Conservation (phyloP, 2,888 invertebrate genomes). For the Philaethria dido region DNA sequence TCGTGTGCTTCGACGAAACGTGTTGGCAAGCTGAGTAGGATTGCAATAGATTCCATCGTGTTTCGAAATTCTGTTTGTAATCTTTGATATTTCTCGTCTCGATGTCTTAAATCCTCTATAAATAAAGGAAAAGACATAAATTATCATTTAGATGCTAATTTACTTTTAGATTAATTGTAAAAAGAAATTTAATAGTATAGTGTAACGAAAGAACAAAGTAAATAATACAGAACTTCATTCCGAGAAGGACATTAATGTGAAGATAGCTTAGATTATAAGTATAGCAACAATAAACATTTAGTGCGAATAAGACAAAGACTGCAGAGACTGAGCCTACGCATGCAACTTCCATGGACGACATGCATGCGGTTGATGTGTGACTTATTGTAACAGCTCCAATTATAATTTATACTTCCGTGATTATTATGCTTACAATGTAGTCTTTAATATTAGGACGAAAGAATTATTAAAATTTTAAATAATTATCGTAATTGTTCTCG, state of each 20-base stretch:
- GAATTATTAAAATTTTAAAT: no score
- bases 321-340: neutral
- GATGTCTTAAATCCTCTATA: conserved; percentile 87
- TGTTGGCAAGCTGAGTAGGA: conserved; percentile 87
- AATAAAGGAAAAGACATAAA: conserved; percentile 21
- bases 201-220: neutral
- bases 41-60: conserved; percentile 88
- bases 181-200: neutral
- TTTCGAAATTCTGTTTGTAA: conserved; percentile 87
- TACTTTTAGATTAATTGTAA: neutral
- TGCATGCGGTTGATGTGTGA: neutral
- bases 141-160: neutral
- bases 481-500: neutral
- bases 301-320: neutral
- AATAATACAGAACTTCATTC: no score
- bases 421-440: neutral
- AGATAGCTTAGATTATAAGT: neutral
- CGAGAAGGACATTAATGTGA: neutral
- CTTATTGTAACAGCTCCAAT: neutral
- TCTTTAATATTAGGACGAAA: neutral
- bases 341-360: neutral
- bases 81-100: conserved; percentile 87
- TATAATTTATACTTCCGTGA: conserved; percentile 1
- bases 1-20: conserved; percentile 91
- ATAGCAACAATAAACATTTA: neutral